These are phyloP conservation scores for Leptinotarsa rubiginosa DNA, from an alignment of 2,888 invertebrate genomes.

Conservation along the genomic window DNA sequence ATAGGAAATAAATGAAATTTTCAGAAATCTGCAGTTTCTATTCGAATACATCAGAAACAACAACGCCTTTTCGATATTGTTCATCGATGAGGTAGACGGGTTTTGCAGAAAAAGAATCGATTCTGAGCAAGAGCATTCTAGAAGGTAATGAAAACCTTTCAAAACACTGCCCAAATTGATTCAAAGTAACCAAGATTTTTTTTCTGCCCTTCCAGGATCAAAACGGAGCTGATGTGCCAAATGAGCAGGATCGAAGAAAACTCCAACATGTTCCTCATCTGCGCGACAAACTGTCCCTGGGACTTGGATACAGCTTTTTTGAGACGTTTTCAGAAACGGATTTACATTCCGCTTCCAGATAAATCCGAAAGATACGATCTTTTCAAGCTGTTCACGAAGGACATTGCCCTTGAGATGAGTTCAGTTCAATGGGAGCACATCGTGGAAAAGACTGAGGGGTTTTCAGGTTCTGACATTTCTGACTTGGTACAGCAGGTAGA, in stretches of 20 bases:
- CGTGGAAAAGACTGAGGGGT: conserved; percentile 68
- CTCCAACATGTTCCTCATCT: conserved; percentile 65
- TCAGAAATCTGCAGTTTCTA: conserved; percentile 55
- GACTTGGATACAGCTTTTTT: conserved; percentile 72
- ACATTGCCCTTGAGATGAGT: conserved; percentile 49
- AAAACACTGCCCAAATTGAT: neutral
- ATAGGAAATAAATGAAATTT: conserved; percentile 23
- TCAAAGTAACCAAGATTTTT: conserved; percentile 5
- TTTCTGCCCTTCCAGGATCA: conserved; percentile 62
- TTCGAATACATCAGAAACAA: conserved; percentile 57
- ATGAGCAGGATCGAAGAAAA: conserved; percentile 64
- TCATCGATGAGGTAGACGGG: conserved; percentile 73
- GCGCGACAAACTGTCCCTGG: conserved; percentile 75
- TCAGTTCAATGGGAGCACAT: conserved; percentile 43
- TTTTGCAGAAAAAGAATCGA: conserved; percentile 68
- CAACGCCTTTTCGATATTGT: conserved; percentile 66
- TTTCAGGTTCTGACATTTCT: conserved; percentile 70
- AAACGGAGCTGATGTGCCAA: conserved; percentile 71
- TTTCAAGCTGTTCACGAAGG: conserved; percentile 55
- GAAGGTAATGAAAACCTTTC: conserved; percentile 60
- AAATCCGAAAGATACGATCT: conserved; percentile 56
- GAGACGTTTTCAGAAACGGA: conserved; percentile 69
- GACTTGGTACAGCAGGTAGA: conserved; percentile 61
- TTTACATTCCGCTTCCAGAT: conserved; percentile 70
- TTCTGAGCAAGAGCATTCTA: conserved; percentile 68